phyloP scores from a whole-genome alignment of 2,797 vertebrate genomes.

The Argentina silus region DNA sequence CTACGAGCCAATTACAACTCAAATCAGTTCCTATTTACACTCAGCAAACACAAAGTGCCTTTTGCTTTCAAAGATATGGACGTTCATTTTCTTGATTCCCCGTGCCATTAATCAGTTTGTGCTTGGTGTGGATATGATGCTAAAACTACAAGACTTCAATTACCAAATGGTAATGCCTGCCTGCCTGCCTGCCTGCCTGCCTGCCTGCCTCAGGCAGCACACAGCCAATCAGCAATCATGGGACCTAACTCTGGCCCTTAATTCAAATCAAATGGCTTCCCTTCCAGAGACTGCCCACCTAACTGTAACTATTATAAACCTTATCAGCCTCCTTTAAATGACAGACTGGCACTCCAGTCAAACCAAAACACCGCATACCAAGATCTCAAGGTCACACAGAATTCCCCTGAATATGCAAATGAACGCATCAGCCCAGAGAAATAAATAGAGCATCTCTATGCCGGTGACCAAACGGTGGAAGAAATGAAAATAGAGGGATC shows the following conservation, averaged over 20 bases:
- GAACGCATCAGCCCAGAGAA: background rate
- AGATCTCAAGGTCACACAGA: slow-evolving; percentile 33
- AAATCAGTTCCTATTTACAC: background rate
- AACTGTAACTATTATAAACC: slow-evolving; percentile 19
- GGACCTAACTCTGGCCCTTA: too few species aligned
- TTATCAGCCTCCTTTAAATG: slow-evolving; percentile 22
- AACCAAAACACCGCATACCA: slow-evolving; percentile 1
- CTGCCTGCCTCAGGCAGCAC: background rate
- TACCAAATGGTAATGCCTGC: background rate
- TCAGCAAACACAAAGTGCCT: background rate
- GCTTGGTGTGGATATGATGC: background rate
- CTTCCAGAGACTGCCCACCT: background rate
- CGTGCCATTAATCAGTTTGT: background rate
- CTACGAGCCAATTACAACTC: slow-evolving; percentile 24
- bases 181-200: background rate
- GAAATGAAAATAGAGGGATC: slow-evolving; percentile 12
- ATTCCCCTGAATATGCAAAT: slow-evolving; percentile 32
- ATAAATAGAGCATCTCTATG: background rate
- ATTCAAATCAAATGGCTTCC: background rate
- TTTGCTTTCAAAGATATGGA: background rate
- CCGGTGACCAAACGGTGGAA: background rate
- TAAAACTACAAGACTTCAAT: slow-evolving; percentile 2
- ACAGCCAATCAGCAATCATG: too few species aligned
- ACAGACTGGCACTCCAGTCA: background rate
- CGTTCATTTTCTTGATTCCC: background rate